These are phyloP conservation scores for Drosophila funebris DNA, from an alignment of 1,140 invertebrate species.

Conservation along the genomic window DNA sequence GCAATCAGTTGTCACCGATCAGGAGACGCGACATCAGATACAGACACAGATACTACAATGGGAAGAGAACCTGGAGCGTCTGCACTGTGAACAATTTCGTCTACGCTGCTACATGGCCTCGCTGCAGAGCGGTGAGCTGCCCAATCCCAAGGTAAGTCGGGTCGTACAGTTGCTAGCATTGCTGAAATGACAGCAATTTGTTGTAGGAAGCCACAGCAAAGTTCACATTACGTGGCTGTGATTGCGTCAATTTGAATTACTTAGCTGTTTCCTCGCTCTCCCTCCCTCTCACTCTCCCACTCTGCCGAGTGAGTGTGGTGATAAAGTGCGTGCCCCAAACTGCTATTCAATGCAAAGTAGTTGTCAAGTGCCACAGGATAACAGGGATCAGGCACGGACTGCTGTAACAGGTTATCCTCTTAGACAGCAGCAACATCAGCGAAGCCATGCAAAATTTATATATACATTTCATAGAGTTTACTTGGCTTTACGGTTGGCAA, in stretches of 20 bases:
- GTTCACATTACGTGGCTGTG: slow-evolving; percentile 43
- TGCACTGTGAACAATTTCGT: slow-evolving; percentile 98
- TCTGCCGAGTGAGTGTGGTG: slow-evolving; percentile 12
- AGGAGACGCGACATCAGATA: slow-evolving; percentile 95
- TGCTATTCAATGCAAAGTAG: slow-evolving; percentile 49
- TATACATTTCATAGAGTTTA: slow-evolving; percentile 12
- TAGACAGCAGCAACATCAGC: not conserved
- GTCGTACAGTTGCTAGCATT: not conserved
- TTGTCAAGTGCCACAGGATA: slow-evolving; percentile 29
- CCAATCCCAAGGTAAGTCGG: slow-evolving; percentile 96
- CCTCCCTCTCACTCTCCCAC: not conserved
- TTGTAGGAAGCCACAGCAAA: slow-evolving; percentile 30
- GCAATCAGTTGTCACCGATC: slow-evolving; percentile 96
- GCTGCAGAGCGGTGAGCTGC: slow-evolving; percentile 96
- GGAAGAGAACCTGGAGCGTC: slow-evolving; percentile 97
- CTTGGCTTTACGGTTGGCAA: not conserved
- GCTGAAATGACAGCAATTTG: slow-evolving; percentile 36
- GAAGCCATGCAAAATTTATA: slow-evolving; percentile 19
- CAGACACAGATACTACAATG: slow-evolving; percentile 96
- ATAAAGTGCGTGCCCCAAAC: slow-evolving; percentile 44
- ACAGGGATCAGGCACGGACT: slow-evolving; percentile 17
- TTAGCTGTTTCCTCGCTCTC: slow-evolving; percentile 20
- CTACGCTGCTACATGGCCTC: slow-evolving; percentile 98
- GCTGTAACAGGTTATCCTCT: not conserved
- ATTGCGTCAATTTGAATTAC: slow-evolving; percentile 53